These are phyloP conservation scores for Raja brachyura DNA, from an alignment of 2,113 vertebrate species.

Conservation along the genomic window DNA sequence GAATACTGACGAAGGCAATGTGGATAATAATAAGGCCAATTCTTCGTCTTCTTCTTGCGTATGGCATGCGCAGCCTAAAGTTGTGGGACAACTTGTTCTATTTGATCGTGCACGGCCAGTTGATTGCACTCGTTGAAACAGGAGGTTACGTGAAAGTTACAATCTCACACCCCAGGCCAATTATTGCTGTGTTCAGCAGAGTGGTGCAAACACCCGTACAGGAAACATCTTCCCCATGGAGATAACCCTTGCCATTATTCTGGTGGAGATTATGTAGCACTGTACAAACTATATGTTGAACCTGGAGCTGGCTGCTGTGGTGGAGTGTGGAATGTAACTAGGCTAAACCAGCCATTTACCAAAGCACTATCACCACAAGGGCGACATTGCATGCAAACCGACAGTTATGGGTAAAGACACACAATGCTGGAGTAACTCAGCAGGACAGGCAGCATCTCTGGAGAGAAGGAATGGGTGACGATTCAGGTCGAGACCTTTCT, in stretches of 20 bases:
- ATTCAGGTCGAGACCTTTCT: too few species aligned
- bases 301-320: neutral
- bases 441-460: too few species aligned
- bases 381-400: neutral
- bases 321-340: neutral
- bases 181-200: neutral
- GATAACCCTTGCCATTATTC: neutral
- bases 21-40: neutral
- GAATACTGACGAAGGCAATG: neutral
- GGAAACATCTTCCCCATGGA: neutral
- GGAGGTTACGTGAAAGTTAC: too few species aligned
- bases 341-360: neutral
- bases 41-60: neutral
- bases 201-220: neutral
- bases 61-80: too few species aligned
- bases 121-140: too few species aligned
- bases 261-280: neutral
- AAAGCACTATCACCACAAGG: neutral
- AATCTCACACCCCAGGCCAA: neutral
- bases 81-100: too few species aligned
- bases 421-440: too few species aligned
- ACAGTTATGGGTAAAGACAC: too few species aligned
- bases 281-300: neutral
- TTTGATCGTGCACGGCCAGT: too few species aligned
- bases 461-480: too few species aligned